Evolutionary conservation across 1,140 invertebrate genomes (phyloP).

Genomic region (Elymnias hypermnestra): DNA sequence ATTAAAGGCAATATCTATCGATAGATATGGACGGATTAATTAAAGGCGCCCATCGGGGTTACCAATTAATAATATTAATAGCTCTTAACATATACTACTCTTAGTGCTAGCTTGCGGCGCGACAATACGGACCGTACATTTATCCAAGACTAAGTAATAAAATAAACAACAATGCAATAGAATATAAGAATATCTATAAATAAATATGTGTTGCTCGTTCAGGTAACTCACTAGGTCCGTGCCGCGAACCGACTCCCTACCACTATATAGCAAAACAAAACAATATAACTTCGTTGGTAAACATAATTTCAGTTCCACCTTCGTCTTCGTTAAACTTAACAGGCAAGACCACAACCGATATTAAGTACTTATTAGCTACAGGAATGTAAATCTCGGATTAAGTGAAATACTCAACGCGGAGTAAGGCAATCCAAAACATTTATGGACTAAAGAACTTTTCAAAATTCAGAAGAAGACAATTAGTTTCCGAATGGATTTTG

Average conservation of each 20-base stretch:
- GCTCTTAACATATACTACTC: constrained; percentile 52
- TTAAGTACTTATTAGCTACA: constrained; percentile 76
- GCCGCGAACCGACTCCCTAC: constrained; percentile 41
- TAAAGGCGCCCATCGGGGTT: constrained; percentile 72
- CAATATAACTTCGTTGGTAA: constrained; percentile 73
- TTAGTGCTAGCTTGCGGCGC: constrained; percentile 49
- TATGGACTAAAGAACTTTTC: too few relatives aligned
- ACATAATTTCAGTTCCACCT: constrained; percentile 72
- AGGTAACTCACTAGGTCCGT: constrained; percentile 70
- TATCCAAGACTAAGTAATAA: constrained; percentile 38
- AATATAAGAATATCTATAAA: constrained; percentile 69
- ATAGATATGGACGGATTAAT: constrained; percentile 75
- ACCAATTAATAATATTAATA: constrained; percentile 72
- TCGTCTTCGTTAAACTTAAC: constrained; percentile 70
- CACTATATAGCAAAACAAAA: constrained; percentile 62
- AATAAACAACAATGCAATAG: constrained; percentile 64
- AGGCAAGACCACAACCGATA: constrained; percentile 78
- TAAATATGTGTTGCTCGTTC: constrained; percentile 66
- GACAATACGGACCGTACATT: constrained; percentile 48
- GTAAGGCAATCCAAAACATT: too few relatives aligned
- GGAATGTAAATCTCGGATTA: constrained; percentile 65
- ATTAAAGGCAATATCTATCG: constrained; percentile 75
- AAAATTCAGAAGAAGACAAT: too few relatives aligned
- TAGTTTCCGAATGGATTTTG: too few relatives aligned
- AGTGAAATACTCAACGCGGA: constrained; percentile 26